A percentile compares a stretch with the other conserved stretches of the same genome.
phyloP scores from a whole-genome alignment of 2,797 vertebrate species.

The Pangasius larnaudii region DNA sequence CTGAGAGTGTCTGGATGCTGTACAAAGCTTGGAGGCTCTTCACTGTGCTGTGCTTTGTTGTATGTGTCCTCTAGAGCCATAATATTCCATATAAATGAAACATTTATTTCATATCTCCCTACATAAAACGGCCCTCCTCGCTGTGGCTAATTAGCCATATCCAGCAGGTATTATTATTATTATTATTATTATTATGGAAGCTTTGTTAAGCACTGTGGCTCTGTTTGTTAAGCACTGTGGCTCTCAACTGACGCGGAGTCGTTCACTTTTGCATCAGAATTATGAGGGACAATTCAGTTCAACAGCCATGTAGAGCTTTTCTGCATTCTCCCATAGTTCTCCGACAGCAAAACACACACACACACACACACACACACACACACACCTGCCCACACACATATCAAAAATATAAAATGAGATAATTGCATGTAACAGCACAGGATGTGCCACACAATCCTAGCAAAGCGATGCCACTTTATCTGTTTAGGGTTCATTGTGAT shows the following conservation, averaged over 20 bases:
- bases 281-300: conserved; percentile 72
- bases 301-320: conserved; percentile 68
- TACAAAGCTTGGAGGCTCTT: background rate
- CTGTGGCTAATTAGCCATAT: conserved; percentile 74
- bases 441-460: conserved; percentile 30
- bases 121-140: conserved; percentile 62
- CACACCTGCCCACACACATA: conserved; percentile 39
- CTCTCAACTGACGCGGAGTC: conserved; percentile 70
- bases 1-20: background rate
- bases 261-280: conserved; percentile 62
- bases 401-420: conserved; percentile 67
- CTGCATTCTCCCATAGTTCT: conserved; percentile 51
- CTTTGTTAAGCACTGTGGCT: conserved; percentile 74
- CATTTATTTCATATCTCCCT: conserved; percentile 59
- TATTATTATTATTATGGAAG: conserved; percentile 61
- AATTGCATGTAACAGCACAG: conserved; percentile 49
- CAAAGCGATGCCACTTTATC: conserved; percentile 65
- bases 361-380: conserved; percentile 21
- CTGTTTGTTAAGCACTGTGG: no score
- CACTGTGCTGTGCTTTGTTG: background rate
- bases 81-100: conserved; percentile 49
- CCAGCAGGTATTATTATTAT: conserved; percentile 73
- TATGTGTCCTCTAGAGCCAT: conserved; percentile 27
- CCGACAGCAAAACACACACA: conserved; percentile 6
- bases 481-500: conserved; percentile 49